Percentiles rank a stretch among this genome's conserved stretches.
Evolutionary conservation across 2,888 invertebrate species (phyloP).

Genomic region (Phlogophora meticulosa): DNA sequence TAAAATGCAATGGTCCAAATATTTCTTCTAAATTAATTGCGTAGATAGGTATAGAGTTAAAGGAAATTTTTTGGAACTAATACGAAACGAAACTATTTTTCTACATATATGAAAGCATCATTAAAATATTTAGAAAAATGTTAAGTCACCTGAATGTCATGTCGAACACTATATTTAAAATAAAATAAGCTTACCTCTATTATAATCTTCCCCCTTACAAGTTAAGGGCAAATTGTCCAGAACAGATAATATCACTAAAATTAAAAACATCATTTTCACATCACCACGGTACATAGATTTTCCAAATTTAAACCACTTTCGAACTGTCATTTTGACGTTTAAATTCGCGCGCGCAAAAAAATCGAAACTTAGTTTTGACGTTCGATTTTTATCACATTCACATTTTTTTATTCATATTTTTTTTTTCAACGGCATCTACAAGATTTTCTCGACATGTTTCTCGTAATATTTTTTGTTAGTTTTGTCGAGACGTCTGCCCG

Average conservation of each 20-base stretch:
- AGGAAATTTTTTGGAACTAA: no score
- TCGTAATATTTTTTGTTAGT: constrained; percentile 62
- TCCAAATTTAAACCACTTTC: constrained; percentile 82
- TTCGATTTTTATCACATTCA: constrained; percentile 70
- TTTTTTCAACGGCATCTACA: constrained; percentile 73
- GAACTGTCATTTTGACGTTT: constrained; percentile 86
- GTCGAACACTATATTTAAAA: background rate
- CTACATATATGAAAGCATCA: no score
- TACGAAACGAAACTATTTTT: no score
- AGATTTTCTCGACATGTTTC: constrained; percentile 83
- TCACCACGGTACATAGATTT: constrained; percentile 79
- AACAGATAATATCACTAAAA: constrained; percentile 82
- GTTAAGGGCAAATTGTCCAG: constrained; percentile 80
- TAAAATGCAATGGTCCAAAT: background rate
- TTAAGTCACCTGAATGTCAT: background rate
- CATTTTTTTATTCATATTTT: constrained; percentile 74
- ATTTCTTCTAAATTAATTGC: background rate
- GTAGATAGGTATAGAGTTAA: no score
- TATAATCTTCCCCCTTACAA: constrained; percentile 77
- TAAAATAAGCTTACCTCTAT: constrained; percentile 77
- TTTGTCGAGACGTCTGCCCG: constrained; percentile 76
- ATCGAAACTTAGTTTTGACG: constrained; percentile 56
- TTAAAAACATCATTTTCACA: constrained; percentile 83
- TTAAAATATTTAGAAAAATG: background rate
- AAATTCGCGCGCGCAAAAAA: constrained; percentile 77